Conservation (phyloP, 2,113 vertebrate genomes). For the Theropithecus gelada region DNA sequence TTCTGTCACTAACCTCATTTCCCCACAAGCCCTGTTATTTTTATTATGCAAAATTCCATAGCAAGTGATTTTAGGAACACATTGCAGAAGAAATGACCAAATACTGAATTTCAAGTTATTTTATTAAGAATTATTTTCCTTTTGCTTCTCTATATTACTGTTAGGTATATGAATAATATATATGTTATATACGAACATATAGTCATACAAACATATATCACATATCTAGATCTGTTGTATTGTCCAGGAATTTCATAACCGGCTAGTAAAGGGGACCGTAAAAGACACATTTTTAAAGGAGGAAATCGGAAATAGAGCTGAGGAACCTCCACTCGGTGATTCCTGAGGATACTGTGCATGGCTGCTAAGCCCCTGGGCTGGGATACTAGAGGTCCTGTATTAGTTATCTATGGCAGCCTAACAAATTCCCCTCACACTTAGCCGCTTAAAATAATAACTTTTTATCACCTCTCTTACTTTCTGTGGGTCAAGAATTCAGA, state of each 20-base stretch:
- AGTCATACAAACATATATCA: background rate
- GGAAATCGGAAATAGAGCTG: background rate
- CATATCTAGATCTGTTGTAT: background rate
- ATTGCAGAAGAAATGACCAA: background rate
- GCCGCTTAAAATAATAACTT: background rate
- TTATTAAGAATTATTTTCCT: background rate
- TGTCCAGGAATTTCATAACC: background rate
- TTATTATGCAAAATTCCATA: background rate
- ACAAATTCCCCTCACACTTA: too few species aligned
- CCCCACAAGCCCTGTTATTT: background rate
- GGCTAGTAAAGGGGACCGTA: background rate
- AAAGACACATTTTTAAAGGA: background rate
- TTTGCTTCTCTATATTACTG: background rate
- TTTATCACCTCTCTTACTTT: background rate
- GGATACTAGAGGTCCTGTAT: rapidly evolving
- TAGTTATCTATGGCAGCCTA: background rate
- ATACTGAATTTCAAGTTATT: background rate
- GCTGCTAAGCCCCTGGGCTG: too few species aligned
- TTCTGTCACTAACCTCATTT: background rate
- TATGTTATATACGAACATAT: background rate
- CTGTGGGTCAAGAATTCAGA: background rate
- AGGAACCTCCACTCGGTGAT: rapidly evolving
- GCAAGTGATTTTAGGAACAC: background rate
- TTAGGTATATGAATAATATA: background rate
- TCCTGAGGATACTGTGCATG: background rate